Evolutionary conservation across 2,113 vertebrate species (phyloP).

Genomic region (Platysternon megacephalum): DNA sequence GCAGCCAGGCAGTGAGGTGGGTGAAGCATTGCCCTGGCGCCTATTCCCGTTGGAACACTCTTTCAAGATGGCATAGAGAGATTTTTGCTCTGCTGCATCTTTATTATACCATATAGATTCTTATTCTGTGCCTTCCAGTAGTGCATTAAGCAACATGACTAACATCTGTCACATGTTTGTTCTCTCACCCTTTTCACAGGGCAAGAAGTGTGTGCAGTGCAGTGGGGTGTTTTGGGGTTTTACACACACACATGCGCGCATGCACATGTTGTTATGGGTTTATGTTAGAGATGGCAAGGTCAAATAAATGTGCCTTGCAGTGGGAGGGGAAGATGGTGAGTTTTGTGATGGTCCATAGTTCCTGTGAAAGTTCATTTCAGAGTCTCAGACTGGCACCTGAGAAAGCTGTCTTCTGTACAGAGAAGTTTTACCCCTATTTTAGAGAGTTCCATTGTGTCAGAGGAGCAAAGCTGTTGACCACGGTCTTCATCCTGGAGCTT

Average conservation of each 20-base stretch:
- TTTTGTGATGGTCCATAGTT: not conserved
- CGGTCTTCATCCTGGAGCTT: not conserved
- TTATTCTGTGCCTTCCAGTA: not conserved
- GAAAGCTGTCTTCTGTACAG: not conserved
- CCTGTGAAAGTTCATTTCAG: not conserved
- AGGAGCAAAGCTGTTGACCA: not conserved
- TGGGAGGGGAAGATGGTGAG: not conserved
- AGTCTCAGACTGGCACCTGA: not conserved
- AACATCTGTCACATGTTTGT: not conserved
- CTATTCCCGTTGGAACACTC: not conserved
- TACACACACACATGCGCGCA: fast-evolving
- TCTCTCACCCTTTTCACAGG: not conserved
- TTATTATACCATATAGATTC: not conserved
- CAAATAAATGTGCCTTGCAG: not conserved
- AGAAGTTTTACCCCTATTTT: not conserved
- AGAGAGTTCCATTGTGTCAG: not conserved
- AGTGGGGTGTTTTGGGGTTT: not conserved
- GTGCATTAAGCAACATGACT: not conserved
- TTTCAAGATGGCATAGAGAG: not conserved
- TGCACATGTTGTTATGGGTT: not conserved
- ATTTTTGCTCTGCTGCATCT: not conserved
- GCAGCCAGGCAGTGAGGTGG: not conserved
- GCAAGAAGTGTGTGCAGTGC: not conserved
- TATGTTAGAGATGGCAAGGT: not conserved
- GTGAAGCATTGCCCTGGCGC: not conserved